These are phyloP conservation scores for Turnix velox DNA, from an alignment of 2,113 vertebrate species.

Conservation along the genomic window DNA sequence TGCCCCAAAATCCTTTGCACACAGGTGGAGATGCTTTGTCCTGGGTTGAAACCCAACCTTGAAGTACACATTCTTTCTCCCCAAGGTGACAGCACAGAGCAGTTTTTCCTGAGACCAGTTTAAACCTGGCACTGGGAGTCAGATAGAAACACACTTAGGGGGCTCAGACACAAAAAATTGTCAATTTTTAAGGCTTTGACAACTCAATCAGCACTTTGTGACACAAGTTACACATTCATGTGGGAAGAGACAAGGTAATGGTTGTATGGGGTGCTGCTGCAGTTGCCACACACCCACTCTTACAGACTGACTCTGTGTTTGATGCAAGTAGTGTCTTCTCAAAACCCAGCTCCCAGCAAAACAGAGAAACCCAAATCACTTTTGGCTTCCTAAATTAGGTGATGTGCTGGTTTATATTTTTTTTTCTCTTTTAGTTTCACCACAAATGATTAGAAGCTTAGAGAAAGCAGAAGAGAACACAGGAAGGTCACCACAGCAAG, in stretches of 20 bases:
- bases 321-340: neutral
- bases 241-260: neutral
- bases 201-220: accelerated
- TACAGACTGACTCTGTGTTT: neutral
- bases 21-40: neutral
- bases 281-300: neutral
- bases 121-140: neutral
- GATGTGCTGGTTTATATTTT: neutral
- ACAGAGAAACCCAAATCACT: neutral
- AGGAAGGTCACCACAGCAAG: neutral
- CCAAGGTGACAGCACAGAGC: too few relatives aligned
- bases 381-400: neutral
- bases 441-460: neutral
- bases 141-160: neutral
- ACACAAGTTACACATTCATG: neutral
- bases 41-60: neutral
- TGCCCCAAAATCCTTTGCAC: neutral
- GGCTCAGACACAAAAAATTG: neutral
- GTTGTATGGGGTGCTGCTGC: accelerated
- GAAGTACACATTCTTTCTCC: neutral
- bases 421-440: neutral
- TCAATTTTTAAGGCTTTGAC: neutral
- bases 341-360: neutral
- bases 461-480: neutral
- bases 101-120: neutral